Evolutionary conservation across 2,797 vertebrate genomes (phyloP).

Genomic region (Scomberomorus guttatus): DNA sequence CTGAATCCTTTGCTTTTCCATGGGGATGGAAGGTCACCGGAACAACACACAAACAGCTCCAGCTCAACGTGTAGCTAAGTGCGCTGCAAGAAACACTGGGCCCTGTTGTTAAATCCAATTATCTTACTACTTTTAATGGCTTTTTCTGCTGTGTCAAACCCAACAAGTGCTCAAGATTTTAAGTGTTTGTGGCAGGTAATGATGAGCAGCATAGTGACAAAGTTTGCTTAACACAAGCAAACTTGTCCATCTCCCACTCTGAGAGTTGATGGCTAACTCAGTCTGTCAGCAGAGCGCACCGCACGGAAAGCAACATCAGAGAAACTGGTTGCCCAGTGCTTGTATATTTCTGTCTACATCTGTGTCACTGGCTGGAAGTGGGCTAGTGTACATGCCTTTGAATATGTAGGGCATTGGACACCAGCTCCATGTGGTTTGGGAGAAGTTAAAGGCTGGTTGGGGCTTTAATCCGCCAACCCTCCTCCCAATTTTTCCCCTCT

Average conservation of each 20-base stretch:
- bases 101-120: conserved; percentile 62
- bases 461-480: conserved; percentile 78
- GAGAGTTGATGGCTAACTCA: conserved; percentile 71
- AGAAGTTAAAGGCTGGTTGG: conserved; percentile 82
- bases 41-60: conserved; percentile 70
- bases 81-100: conserved; percentile 54
- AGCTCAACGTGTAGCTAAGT: conserved; percentile 47
- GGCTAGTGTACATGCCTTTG: conserved; percentile 78
- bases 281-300: conserved; percentile 78
- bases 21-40: conserved; percentile 75
- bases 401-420: conserved; percentile 82
- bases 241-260: conserved; percentile 72
- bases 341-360: conserved; percentile 83
- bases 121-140: conserved; percentile 39
- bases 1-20: conserved; percentile 73
- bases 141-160: conserved; percentile 55
- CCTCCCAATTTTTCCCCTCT: conserved; percentile 75
- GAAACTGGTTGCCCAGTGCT: conserved; percentile 73
- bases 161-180: conserved; percentile 9
- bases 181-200: conserved; percentile 62
- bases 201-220: conserved; percentile 61
- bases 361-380: conserved; percentile 79
- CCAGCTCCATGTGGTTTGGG: conserved; percentile 82
- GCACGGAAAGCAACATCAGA: conserved; percentile 79
- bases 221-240: conserved; percentile 64